These are phyloP conservation scores for Psix sp. DNA, from an alignment of 1,140 invertebrate genomes.

Conservation along the genomic window DNA sequence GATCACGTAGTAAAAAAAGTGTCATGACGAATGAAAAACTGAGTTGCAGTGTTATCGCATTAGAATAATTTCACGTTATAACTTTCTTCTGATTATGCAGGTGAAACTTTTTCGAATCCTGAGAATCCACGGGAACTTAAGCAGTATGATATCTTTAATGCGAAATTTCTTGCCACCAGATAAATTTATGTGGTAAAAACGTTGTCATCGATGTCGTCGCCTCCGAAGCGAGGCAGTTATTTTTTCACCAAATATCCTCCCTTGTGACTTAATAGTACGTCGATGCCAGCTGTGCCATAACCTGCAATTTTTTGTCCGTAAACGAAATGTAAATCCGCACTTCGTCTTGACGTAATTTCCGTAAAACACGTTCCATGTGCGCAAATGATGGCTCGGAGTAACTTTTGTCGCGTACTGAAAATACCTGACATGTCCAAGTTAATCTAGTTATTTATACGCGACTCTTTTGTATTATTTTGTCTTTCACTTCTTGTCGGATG, in stretches of 20 bases:
- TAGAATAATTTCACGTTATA: constrained; percentile 40
- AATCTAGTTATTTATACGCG: constrained; percentile 60
- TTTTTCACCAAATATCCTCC: constrained; percentile 1
- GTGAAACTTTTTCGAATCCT: constrained; percentile 41
- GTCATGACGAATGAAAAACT: constrained; percentile 8
- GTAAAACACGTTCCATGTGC: constrained; percentile 47
- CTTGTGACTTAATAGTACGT: constrained; percentile 15
- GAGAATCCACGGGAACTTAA: constrained; percentile 40
- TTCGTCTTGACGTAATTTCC: constrained; percentile 44
- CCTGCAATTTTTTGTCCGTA: constrained; percentile 22
- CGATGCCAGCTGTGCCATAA: constrained; percentile 14
- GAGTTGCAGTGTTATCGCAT: constrained; percentile 30
- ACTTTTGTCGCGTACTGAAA: constrained; percentile 49
- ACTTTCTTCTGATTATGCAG: constrained; percentile 42
- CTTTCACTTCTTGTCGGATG: constrained; percentile 50
- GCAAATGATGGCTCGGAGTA: constrained; percentile 30
- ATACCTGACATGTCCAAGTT: constrained; percentile 52
- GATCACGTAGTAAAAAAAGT: no score
- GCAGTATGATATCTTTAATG: constrained; percentile 32
- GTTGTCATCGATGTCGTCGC: constrained; percentile 21
- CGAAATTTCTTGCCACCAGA: constrained; percentile 15
- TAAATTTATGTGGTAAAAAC: constrained; percentile 21
- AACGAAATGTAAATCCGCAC: constrained; percentile 50
- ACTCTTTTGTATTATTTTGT: constrained; percentile 56
- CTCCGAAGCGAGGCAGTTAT: neutral